Conservation (phyloP, 1,140 invertebrate species). For the Drosophila novamexicana region DNA sequence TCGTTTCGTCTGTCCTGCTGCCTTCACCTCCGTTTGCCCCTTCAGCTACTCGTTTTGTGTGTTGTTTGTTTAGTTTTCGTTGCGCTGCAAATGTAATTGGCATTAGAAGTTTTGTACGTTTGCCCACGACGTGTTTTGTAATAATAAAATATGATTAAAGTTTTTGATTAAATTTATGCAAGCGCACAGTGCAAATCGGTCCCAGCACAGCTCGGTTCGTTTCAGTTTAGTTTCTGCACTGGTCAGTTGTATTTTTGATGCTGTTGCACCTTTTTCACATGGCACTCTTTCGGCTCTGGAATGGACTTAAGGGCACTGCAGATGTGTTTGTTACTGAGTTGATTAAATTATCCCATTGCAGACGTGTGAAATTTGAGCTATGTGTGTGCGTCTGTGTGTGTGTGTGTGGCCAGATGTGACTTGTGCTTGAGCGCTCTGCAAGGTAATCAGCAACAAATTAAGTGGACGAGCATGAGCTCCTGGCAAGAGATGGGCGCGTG, state of each 20-base stretch:
- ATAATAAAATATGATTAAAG: slow-evolving; percentile 84
- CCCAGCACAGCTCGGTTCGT: slow-evolving; percentile 5
- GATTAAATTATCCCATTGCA: slow-evolving; percentile 76
- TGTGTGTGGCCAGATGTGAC: slow-evolving; percentile 4
- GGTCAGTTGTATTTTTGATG: slow-evolving; percentile 43
- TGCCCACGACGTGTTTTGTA: slow-evolving; percentile 78
- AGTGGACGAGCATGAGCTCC: neutral
- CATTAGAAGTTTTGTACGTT: slow-evolving; percentile 73
- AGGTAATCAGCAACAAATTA: slow-evolving; percentile 60
- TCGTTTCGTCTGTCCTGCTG: neutral
- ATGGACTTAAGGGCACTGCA: slow-evolving; percentile 45
- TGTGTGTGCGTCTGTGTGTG: neutral
- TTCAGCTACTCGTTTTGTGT: neutral
- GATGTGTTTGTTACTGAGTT: slow-evolving; percentile 71
- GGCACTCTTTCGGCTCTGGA: neutral
- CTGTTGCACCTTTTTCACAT: slow-evolving; percentile 39
- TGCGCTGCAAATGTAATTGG: slow-evolving; percentile 79
- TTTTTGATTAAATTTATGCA: slow-evolving; percentile 83
- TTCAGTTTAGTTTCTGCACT: slow-evolving; percentile 10
- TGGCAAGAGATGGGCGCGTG: neutral
- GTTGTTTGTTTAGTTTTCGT: slow-evolving; percentile 74
- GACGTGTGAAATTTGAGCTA: slow-evolving; percentile 64
- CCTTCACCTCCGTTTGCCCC: slow-evolving; percentile 6
- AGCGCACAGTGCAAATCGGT: slow-evolving; percentile 56
- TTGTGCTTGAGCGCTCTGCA: slow-evolving; percentile 27